Percentiles rank a stretch among this genome's conserved stretches.
phyloP scores from a whole-genome alignment of 2,113 vertebrate species.

The Cromileptes altivelis region DNA sequence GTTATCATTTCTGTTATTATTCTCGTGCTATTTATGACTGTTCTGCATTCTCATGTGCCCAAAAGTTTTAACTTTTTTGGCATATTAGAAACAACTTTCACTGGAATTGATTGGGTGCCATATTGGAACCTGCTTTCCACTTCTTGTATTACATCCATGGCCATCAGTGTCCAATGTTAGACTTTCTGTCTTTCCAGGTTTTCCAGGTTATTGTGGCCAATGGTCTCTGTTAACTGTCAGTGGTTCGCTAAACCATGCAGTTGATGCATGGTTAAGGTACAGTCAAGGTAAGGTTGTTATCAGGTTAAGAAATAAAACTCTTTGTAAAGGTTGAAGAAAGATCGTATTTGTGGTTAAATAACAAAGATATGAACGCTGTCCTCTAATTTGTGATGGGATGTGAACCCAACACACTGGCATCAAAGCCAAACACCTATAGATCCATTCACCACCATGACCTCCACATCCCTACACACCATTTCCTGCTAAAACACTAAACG shows the following conservation, averaged over 20 bases:
- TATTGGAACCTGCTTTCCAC: neutral
- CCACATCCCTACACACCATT: constrained; percentile 2
- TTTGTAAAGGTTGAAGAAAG: neutral
- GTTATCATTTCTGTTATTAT: too few species aligned
- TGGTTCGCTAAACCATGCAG: neutral
- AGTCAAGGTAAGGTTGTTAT: neutral
- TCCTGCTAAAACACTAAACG: constrained; percentile 9
- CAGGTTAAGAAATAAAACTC: neutral
- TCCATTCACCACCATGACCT: neutral
- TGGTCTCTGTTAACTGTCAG: neutral
- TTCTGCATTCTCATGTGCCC: too few species aligned
- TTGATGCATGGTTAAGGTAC: neutral
- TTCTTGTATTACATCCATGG: neutral
- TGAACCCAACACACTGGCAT: neutral
- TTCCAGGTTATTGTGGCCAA: neutral
- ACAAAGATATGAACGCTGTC: constrained; percentile 5
- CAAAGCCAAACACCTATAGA: neutral
- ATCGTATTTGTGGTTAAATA: neutral
- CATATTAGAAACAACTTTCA: neutral
- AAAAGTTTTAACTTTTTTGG: too few species aligned
- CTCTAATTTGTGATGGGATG: neutral
- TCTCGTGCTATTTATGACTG: too few species aligned
- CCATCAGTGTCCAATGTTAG: neutral
- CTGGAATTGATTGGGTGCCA: neutral
- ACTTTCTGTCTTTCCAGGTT: neutral